phyloP scores from a whole-genome alignment of 1,140 invertebrate species.

The Drosophila ironensis region DNA sequence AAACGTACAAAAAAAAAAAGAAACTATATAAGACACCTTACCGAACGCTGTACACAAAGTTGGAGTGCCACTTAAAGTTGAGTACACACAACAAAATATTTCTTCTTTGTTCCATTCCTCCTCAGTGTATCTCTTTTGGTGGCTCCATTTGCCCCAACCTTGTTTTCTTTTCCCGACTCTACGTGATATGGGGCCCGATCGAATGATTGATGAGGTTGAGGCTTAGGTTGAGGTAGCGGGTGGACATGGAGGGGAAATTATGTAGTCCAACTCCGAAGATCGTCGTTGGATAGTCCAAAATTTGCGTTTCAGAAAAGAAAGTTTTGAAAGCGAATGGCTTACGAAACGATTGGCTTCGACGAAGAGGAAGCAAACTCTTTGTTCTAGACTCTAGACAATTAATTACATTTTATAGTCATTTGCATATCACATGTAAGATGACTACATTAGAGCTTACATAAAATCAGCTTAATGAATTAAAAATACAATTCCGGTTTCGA shows the following conservation, averaged over 20 bases:
- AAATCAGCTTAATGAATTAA: not conserved
- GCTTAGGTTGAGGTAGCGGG: too few species aligned
- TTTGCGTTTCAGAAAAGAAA: not conserved
- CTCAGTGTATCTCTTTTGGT: not conserved
- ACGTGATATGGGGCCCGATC: constrained; percentile 50
- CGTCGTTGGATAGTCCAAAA: constrained; percentile 10
- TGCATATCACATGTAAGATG: too few species aligned
- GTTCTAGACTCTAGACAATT: too few species aligned
- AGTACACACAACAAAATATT: constrained; percentile 52
- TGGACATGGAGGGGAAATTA: too few species aligned
- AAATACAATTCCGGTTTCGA: not conserved
- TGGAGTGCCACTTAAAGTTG: constrained; percentile 48
- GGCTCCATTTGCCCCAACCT: not conserved
- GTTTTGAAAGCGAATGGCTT: too few species aligned
- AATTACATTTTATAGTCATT: too few species aligned
- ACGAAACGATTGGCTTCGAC: too few species aligned
- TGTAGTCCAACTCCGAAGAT: constrained; percentile 17
- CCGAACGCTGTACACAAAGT: constrained; percentile 34
- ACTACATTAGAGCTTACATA: too few species aligned
- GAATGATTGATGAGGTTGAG: constrained; percentile 44
- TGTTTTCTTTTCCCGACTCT: constrained; percentile 3
- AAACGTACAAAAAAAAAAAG: constrained; percentile 7
- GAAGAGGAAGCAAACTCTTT: too few species aligned
- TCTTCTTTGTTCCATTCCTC: constrained; percentile 18
- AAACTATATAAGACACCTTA: constrained; percentile 22